These are phyloP conservation scores for Anomalospiza imberbis DNA, from an alignment of 2,797 vertebrate genomes.

Conservation along the genomic window DNA sequence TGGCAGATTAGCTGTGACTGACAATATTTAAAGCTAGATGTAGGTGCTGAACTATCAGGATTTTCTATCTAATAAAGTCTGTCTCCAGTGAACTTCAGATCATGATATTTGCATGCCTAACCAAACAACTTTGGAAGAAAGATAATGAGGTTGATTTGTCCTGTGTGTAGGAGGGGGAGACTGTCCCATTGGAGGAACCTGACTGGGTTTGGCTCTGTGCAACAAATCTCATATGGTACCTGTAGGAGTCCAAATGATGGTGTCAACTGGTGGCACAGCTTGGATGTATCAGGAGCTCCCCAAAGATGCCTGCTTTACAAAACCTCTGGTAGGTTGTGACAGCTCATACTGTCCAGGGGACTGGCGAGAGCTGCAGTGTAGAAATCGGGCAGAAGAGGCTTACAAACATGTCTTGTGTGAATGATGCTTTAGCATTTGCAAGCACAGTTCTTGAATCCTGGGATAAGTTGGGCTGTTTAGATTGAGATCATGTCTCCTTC, in stretches of 20 bases:
- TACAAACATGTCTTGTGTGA: not conserved
- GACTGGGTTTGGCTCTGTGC: not conserved
- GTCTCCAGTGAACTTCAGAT: not conserved
- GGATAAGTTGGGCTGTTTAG: not conserved
- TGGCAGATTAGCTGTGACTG: not conserved
- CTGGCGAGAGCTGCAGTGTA: not conserved
- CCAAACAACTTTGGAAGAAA: not conserved
- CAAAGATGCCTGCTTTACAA: not conserved
- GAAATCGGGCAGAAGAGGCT: not conserved
- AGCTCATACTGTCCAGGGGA: not conserved
- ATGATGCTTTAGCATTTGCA: not conserved
- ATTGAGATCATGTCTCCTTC: not conserved
- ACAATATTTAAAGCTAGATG: constrained; percentile 8
- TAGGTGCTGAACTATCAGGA: constrained; percentile 7
- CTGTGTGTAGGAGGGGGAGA: not conserved
- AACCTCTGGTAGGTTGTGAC: not conserved
- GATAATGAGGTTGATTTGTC: not conserved
- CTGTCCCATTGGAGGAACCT: not conserved
- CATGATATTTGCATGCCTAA: not conserved
- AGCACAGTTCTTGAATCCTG: not conserved
- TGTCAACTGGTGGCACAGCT: not conserved
- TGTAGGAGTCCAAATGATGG: not conserved
- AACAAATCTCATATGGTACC: not conserved
- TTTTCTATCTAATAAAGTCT: not conserved
- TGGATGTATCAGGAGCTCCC: not conserved